Evolutionary conservation across 1,140 invertebrate genomes (phyloP).

Genomic region (Leptinotarsa undecemlineata): DNA sequence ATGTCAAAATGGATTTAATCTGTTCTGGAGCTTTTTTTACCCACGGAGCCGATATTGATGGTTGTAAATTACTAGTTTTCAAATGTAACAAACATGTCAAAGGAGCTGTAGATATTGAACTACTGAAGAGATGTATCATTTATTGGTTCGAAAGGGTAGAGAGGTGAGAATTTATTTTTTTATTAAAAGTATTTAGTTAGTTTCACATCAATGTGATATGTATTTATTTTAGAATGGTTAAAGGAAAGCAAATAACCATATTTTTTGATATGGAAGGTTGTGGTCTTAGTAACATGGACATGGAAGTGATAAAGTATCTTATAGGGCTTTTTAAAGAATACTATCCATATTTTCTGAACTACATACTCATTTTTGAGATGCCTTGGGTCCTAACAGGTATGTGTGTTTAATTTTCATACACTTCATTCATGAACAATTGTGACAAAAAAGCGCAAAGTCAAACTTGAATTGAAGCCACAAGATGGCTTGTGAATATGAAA

Average conservation of each 20-base stretch:
- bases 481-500: too few relatives aligned
- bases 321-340: conserved; percentile 87
- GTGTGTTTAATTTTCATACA: conserved; percentile 37
- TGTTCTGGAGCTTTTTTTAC: conserved; percentile 77
- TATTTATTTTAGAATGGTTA: conserved; percentile 8
- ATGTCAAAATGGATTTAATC: conserved; percentile 71
- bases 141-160: conserved; percentile 89
- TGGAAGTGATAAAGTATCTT: conserved; percentile 83
- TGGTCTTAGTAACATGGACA: conserved; percentile 85
- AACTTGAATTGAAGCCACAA: too few relatives aligned
- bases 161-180: conserved; percentile 57
- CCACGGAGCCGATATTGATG: conserved; percentile 79
- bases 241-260: conserved; percentile 59
- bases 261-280: conserved; percentile 89
- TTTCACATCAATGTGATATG: background rate
- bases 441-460: too few relatives aligned
- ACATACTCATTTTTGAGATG: conserved; percentile 92
- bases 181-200: too few relatives aligned
- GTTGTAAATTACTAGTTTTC: conserved; percentile 74
- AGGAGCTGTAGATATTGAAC: conserved; percentile 71
- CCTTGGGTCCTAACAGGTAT: conserved; percentile 90
- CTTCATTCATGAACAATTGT: too few relatives aligned
- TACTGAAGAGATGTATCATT: conserved; percentile 79
- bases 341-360: conserved; percentile 88
- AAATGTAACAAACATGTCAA: conserved; percentile 78